Evolutionary conservation across 2,113 vertebrate genomes (phyloP).

Genomic region (Camelus bactrianus): DNA sequence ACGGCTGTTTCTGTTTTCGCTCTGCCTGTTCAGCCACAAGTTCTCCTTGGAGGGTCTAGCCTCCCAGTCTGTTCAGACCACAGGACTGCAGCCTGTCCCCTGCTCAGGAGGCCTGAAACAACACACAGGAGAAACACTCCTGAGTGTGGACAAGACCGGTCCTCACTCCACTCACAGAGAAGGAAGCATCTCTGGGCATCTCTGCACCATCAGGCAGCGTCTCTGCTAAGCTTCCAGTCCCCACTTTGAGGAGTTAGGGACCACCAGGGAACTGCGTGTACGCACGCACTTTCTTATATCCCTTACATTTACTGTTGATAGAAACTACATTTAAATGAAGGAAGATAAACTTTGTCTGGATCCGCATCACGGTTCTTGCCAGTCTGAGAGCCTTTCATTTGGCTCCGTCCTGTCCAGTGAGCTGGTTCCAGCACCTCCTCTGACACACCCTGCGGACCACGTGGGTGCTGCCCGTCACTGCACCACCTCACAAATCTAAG

Average conservation of each 20-base stretch:
- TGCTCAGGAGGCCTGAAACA: not conserved
- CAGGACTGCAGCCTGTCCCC: not conserved
- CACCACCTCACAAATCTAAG: not conserved
- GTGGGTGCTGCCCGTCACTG: not conserved
- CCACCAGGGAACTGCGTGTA: not conserved
- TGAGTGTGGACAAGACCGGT: not conserved
- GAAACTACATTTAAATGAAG: not conserved
- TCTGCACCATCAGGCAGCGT: not conserved
- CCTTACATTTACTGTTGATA: not conserved
- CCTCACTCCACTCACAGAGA: not conserved
- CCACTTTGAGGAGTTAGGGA: not conserved
- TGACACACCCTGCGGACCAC: accelerated
- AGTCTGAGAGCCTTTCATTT: not conserved
- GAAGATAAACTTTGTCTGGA: not conserved
- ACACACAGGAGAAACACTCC: not conserved
- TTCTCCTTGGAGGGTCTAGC: not conserved
- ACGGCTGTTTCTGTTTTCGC: not conserved
- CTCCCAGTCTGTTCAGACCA: not conserved
- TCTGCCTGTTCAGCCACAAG: not conserved
- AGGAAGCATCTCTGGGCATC: not conserved
- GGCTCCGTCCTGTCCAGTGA: not conserved
- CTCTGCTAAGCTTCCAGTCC: not conserved
- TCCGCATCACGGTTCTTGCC: not conserved
- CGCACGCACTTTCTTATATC: not conserved
- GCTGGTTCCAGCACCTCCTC: no score